These are phyloP conservation scores for Sphaerophoria taeniata DNA, from an alignment of 2,888 invertebrate genomes.

Conservation along the genomic window DNA sequence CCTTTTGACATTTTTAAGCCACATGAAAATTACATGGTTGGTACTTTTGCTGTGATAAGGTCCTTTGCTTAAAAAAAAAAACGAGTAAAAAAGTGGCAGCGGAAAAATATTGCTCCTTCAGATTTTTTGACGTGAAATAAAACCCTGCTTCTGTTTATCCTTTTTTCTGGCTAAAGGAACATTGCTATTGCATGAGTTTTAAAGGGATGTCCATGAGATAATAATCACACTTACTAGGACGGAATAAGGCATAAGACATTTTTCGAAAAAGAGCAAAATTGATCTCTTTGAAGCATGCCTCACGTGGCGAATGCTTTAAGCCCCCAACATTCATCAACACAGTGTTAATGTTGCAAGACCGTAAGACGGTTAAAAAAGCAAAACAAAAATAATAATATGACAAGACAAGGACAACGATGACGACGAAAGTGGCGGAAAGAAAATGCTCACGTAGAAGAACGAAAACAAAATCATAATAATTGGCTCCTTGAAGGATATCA, in stretches of 20 bases:
- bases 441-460: slow-evolving; percentile 39
- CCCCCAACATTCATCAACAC: not conserved
- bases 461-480: slow-evolving; percentile 55
- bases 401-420: slow-evolving; percentile 25
- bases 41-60: slow-evolving; percentile 27
- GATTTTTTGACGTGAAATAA: slow-evolving; percentile 67
- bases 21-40: slow-evolving; percentile 73
- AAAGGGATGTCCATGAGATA: slow-evolving; percentile 63
- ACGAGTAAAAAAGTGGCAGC: slow-evolving; percentile 56
- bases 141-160: slow-evolving; percentile 9
- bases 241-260: slow-evolving; percentile 54
- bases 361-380: too few species aligned
- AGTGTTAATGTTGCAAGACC: not conserved
- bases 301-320: slow-evolving; percentile 50
- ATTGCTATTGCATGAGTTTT: slow-evolving; percentile 64
- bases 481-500: slow-evolving; percentile 72
- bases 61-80: slow-evolving; percentile 35
- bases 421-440: slow-evolving; percentile 25
- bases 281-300: slow-evolving; percentile 61
- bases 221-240: slow-evolving; percentile 43
- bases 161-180: not conserved
- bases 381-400: too few species aligned
- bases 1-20: slow-evolving; percentile 69
- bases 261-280: slow-evolving; percentile 57
- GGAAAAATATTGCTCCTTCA: slow-evolving; percentile 62